Base-by-base conservation (phyloP, 2,113 vertebrate species). In the Hirundichthys speculiger region DNA sequence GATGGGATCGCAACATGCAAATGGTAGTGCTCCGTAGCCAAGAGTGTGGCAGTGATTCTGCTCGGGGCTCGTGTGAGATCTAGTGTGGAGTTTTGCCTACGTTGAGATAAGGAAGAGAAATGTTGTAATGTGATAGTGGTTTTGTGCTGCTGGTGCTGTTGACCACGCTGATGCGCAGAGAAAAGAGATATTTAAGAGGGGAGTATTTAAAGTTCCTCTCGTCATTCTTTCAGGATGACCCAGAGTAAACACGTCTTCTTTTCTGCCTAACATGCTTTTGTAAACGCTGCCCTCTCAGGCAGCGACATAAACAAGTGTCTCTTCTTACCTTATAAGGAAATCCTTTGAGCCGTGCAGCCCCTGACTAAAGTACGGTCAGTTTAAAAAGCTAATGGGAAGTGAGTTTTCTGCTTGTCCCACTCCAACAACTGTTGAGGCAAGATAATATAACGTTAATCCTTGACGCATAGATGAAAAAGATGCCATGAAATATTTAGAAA, bases 361-460 rank as follows among this genome's bases (percentile, higher is more conserved):
- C 38, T 47, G 73, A 71, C 21, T 20, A 64, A 61, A 70, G 74
- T 34, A 25, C 27, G 54, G 41, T 75, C 80, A 87, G 74, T 34
- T 88, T 79, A 86, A 70, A 84, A 24, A 60, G 56, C 38, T 86
- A 86, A 85, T 75, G 69, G 86, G 90, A 90, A 90, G 88, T 86
- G 48, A 76, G 30, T 11, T 30, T 55, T 84, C 63, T 43, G 69
- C 68, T n/a, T 77, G 39, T 74, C 65, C 55, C 45, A 21, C 53
- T 69, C 34, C 59, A 45, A 69, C 78, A 80, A 73, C 75, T 86
- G 80, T 66, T 69, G 64, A 61, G 64, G 57, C 43, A 69, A 67
- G 69, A 83, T 83, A 73, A 73, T 82, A 69, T 67, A 40, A 1
- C 47, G 63, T 80, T 77, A 87, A 73, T 87, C 64, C 83, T 58